A percentile compares a stretch with the other conserved stretches of the same genome.
Evolutionary conservation across 2,797 vertebrate genomes (phyloP).

Genomic region (Danio jaintianensis): DNA sequence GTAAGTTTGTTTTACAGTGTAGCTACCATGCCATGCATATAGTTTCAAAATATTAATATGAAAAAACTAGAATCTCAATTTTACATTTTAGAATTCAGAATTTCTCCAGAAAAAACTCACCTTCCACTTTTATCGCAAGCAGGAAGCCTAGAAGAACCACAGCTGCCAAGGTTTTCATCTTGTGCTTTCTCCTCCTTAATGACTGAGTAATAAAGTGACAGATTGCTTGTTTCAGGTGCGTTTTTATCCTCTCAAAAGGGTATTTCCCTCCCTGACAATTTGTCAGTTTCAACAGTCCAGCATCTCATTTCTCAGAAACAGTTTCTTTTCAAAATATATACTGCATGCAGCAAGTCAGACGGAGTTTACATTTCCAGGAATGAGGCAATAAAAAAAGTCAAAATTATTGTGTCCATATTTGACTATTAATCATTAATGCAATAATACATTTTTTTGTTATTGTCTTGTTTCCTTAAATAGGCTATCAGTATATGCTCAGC

Average conservation of each 20-base stretch:
- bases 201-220: not conserved
- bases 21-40: not conserved
- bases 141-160: constrained; percentile 26
- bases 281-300: constrained; percentile 29
- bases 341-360: not conserved
- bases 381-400: not conserved
- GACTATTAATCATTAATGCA: not conserved
- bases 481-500: too few relatives aligned
- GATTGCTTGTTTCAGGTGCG: not conserved
- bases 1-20: too few relatives aligned
- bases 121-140: constrained; percentile 35
- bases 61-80: not conserved
- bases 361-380: constrained; percentile 27
- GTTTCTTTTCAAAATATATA: not conserved
- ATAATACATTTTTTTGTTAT: not conserved
- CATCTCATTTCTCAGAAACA: constrained; percentile 25
- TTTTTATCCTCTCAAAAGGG: constrained; percentile 14
- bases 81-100: too few relatives aligned
- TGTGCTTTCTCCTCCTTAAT: not conserved
- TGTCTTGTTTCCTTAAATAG: too few relatives aligned
- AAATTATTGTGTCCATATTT: not conserved
- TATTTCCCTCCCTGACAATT: not conserved
- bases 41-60: not conserved
- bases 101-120: constrained; percentile 17
- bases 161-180: constrained; percentile 10